A percentile compares a stretch with the other conserved stretches of the same genome.
These are phyloP conservation scores for Leptopilina drosophilae DNA, from an alignment of 2,888 invertebrate species.

Conservation along the genomic window DNA sequence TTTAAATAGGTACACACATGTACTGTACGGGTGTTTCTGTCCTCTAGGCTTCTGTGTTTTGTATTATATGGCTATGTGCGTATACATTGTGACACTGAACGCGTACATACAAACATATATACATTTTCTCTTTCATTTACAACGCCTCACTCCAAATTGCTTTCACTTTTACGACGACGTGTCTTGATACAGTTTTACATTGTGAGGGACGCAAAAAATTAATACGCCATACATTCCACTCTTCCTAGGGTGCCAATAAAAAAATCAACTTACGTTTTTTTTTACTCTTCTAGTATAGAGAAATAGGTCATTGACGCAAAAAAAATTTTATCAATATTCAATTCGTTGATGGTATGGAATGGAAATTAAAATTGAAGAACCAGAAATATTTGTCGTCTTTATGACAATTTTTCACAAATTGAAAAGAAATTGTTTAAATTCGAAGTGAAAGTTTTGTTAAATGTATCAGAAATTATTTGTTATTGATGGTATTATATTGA, in stretches of 20 bases:
- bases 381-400: too few relatives aligned
- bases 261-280: slow-evolving; percentile 45
- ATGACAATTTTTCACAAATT: too few relatives aligned
- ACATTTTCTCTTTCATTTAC: slow-evolving; percentile 69
- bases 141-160: slow-evolving; percentile 67
- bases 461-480: too few relatives aligned
- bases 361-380: too few relatives aligned
- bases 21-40: slow-evolving; percentile 46
- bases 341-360: too few relatives aligned
- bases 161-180: slow-evolving; percentile 72
- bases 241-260: slow-evolving; percentile 47
- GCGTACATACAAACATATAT: slow-evolving; percentile 45
- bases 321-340: too few relatives aligned
- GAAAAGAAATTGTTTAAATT: too few relatives aligned
- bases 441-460: too few relatives aligned
- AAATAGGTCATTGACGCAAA: background rate
- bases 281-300: slow-evolving; percentile 44
- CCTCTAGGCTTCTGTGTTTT: slow-evolving; percentile 45
- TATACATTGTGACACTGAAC: slow-evolving; percentile 35
- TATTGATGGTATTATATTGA: too few relatives aligned
- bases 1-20: slow-evolving; percentile 37
- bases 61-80: slow-evolving; percentile 43
- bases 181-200: slow-evolving; percentile 48
- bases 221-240: slow-evolving; percentile 45
- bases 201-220: slow-evolving; percentile 44